Evolutionary conservation across 2,888 invertebrate genomes (phyloP).

Genomic region (Callyntrura sp.): DNA sequence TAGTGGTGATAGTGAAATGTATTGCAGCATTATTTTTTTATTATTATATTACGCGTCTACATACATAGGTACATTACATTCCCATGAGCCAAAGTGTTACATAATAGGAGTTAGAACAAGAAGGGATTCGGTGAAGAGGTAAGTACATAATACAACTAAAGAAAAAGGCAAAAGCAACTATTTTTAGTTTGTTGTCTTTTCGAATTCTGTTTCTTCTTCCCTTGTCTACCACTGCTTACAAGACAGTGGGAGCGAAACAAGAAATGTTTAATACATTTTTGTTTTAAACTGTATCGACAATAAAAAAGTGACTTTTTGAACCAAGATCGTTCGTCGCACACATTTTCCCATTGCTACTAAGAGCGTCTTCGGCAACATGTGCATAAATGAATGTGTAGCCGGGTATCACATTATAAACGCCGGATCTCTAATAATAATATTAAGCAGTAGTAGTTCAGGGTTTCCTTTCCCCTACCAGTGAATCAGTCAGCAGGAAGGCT

Average conservation of each 20-base stretch:
- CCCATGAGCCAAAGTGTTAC: conserved; percentile 39
- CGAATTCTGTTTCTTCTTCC: conserved; percentile 60
- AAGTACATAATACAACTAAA: conserved; percentile 70
- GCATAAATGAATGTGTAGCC: not conserved
- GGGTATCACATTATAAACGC: not conserved
- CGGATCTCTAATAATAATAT: conserved; percentile 1
- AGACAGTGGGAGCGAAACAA: conserved; percentile 49
- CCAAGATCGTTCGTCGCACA: conserved; percentile 11
- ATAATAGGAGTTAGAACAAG: conserved; percentile 51
- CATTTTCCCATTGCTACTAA: too few relatives aligned
- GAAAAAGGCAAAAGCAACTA: conserved; percentile 75
- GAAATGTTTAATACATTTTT: conserved; percentile 67
- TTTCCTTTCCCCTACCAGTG: conserved; percentile 32
- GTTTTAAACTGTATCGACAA: conserved; percentile 74
- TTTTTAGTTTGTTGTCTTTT: conserved; percentile 81
- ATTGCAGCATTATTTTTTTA: conserved; percentile 11
- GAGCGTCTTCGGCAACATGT: not conserved
- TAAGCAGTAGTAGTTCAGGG: not conserved
- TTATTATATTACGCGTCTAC: not conserved
- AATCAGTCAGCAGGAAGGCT: conserved; percentile 50
- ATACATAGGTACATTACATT: not conserved
- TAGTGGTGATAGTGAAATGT: not conserved
- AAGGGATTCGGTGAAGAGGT: conserved; percentile 71
- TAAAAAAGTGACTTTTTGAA: conserved; percentile 71
- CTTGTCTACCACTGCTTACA: conserved; percentile 4